Base-by-base conservation (phyloP, 2,888 invertebrate genomes). In the Synanthedon andrenaeformis region DNA sequence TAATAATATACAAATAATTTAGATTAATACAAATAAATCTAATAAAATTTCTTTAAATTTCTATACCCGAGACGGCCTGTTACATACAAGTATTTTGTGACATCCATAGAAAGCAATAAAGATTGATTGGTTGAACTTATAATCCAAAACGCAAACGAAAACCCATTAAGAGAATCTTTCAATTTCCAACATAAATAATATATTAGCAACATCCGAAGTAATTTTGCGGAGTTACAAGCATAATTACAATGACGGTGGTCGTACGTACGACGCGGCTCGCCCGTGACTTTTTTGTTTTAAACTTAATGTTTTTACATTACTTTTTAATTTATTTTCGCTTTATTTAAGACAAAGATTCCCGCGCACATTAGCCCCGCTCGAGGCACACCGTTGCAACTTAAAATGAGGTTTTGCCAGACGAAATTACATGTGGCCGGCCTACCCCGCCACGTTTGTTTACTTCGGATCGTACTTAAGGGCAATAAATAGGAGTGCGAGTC, bases 391-490 rank as follows among this genome's bases (percentile, higher is more conserved):
- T 72, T 72, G 75, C 74, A 67, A 68, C 73, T 73, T 80, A 84
- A 49, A 86, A 85, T 85, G 81, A 84, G 79, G 78, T 79, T 78
- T 75, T 74, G 77, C 72, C 76, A 81, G 66, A 74, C 84, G 76
- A 86, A 87, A 87, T 86, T 86, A 83, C 79, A 83, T 67, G 74
- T 72, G 72, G 70, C 69, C 73, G 69, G 75, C 70, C 71, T 75
- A 35, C 76, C 76, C 79, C 79, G 74, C 76, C 71, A 62, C 79
- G 75, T 81, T 80, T 82, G 83, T 83, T 84, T 83, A 83, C 80
- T 79, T 83, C 85, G 82, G 79, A 76, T 86, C 82, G 85, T 82
- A 87, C 81, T 87, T 87, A 87, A 74, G 80, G 77, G 84, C 77
- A 80, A 85, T 85, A 86, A 85, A 82, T 80, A 82, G 73, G 69